Evolutionary conservation across 2,797 vertebrate species (phyloP), one percentile per base, ranked within the genome.

Genomic region (Chanos chanos): DNA sequence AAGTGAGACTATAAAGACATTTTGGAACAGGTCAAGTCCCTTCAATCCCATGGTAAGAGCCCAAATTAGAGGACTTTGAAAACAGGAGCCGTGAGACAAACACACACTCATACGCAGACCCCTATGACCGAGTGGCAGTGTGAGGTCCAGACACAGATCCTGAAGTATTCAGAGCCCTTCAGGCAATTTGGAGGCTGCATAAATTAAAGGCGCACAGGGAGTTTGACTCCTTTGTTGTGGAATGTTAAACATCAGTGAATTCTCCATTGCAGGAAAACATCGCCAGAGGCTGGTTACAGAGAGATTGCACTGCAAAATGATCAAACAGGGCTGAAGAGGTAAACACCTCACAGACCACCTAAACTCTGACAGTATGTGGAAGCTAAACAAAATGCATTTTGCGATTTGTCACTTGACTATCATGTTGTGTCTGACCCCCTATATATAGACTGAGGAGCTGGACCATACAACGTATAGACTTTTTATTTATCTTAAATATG

Each of bases 181-280:
- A 64, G 78, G 71, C 73, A 44, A 43, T 61, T 65, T 66, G 43
- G 37, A 69, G 70, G 66, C 50, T 57, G 68, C 70, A 79, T 81
- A 71, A 78, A 77, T 81, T 78, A 80, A 73, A 47, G 60, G 48
- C 57, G 37, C 30, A 33, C 31, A 57, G 53, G 40, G 50, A 73
- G 43, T 65, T 52, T 30, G 25, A 55, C 15, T 63, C 7, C 44
- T 79, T 65, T 75, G 58, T 64, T 50, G 58, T 61, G 40, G 51
- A 56, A 66, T 58, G 63, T 67, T 64, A 68, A 70, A 59, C 10
- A 41, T 49, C 31, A 52, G 36, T 62, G 13, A 30, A 58, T 47
- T 77, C 49, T 43, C 22, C 44, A 74, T 51, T 27, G 51, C 30
- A 41, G 37, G 31, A 34, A 61, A 72, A 56, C 40, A 63, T 59